phyloP scores from a whole-genome alignment of 2,888 invertebrate genomes.

The Eristalis tenax region DNA sequence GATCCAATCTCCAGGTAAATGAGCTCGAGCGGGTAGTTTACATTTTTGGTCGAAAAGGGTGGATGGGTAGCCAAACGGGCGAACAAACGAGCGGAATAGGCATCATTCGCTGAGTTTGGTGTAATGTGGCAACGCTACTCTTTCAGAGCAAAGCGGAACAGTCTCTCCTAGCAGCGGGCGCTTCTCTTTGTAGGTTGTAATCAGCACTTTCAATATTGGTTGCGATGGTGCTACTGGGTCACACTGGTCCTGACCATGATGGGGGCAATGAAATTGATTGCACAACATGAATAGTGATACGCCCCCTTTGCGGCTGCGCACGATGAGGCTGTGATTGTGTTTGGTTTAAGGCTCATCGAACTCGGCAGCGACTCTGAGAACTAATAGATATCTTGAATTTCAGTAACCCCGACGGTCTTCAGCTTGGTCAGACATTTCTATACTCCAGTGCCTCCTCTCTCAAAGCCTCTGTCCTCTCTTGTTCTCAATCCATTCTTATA shows the following conservation, averaged over 20 bases:
- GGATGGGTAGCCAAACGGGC: neutral
- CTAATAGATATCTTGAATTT: too few relatives aligned
- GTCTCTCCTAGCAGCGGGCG: neutral
- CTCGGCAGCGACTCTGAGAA: too few relatives aligned
- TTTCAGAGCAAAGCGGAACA: neutral
- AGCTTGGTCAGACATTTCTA: too few relatives aligned
- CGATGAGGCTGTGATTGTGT: neutral
- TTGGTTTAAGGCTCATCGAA: neutral
- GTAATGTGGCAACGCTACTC: neutral
- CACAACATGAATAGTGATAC: conserved; percentile 17
- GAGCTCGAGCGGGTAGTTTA: conserved; percentile 7
- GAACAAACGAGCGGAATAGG: neutral
- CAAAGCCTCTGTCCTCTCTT: too few relatives aligned
- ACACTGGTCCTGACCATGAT: neutral
- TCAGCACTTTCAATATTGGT: neutral
- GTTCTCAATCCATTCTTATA: too few relatives aligned
- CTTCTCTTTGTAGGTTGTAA: neutral
- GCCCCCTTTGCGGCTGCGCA: neutral
- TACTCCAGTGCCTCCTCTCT: too few relatives aligned
- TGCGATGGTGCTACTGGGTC: neutral
- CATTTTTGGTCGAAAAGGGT: conserved; percentile 4
- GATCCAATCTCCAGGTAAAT: neutral
- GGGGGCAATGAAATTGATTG: conserved; percentile 10
- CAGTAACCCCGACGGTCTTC: too few relatives aligned
- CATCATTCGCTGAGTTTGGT: neutral